A percentile compares a stretch with the other conserved stretches of the same genome.
Evolutionary conservation across 2,113 vertebrate species (phyloP).

Genomic region (Gnathonemus echidnorhynchus): DNA sequence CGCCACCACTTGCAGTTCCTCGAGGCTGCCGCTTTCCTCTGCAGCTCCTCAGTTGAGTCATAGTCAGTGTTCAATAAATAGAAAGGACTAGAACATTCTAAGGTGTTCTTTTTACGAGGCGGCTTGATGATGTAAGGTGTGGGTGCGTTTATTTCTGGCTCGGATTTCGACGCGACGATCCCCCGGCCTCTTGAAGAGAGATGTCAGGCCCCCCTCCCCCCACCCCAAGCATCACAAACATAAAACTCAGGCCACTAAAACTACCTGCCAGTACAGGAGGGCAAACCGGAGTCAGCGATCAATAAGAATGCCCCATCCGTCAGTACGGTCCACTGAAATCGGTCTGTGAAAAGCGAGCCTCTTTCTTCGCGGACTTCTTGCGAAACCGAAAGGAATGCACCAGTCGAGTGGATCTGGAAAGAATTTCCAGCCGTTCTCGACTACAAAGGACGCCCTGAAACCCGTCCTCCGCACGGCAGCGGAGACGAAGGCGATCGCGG

Average conservation of each 20-base stretch:
- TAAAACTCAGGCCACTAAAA: neutral
- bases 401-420: neutral
- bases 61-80: conserved; percentile 3
- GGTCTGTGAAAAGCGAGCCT: neutral
- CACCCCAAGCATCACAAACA: neutral
- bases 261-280: neutral
- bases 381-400: neutral
- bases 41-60: neutral
- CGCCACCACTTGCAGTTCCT: neutral
- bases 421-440: neutral
- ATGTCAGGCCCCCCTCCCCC: neutral
- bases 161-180: neutral
- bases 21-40: neutral
- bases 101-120: neutral
- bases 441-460: neutral
- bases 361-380: neutral
- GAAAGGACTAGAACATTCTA: neutral
- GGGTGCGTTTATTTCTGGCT: neutral
- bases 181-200: neutral
- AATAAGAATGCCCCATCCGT: neutral
- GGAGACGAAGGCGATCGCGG: neutral
- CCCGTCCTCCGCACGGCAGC: neutral
- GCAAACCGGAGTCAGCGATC: neutral
- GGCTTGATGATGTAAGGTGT: neutral
- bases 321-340: neutral